These are phyloP conservation scores for Coilia nasus DNA, from an alignment of 2,797 vertebrate genomes.

Conservation along the genomic window DNA sequence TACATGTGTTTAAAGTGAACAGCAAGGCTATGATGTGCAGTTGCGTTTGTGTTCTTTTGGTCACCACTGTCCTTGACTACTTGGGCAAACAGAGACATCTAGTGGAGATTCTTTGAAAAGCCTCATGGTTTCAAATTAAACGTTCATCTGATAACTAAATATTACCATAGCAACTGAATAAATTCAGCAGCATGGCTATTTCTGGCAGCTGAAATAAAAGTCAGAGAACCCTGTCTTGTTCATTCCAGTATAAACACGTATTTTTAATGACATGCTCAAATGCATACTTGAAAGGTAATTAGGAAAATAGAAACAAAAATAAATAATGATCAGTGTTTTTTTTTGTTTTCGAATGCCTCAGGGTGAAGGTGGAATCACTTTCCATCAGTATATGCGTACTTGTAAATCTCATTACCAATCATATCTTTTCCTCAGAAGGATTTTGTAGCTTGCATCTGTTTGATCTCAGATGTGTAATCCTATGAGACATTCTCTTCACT, in stretches of 20 bases:
- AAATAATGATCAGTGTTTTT: not conserved
- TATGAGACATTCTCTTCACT: not conserved
- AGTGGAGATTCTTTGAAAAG: conserved; percentile 44
- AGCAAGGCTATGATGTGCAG: not conserved
- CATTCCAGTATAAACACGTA: not conserved
- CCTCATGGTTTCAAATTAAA: conserved; percentile 6
- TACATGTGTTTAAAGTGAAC: not conserved
- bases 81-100: conserved; percentile 61
- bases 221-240: conserved; percentile 8
- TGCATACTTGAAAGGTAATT: not conserved
- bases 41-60: not conserved
- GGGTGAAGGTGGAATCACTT: not conserved
- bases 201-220: conserved; percentile 9
- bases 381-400: not conserved
- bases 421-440: not conserved
- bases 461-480: not conserved
- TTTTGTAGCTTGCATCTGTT: not conserved
- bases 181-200: conserved; percentile 41
- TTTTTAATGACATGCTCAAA: not conserved
- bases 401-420: not conserved
- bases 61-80: conserved; percentile 4
- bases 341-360: not conserved
- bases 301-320: not conserved
- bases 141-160: conserved; percentile 31
- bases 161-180: conserved; percentile 60